Evolutionary conservation across 2,797 vertebrate genomes (phyloP).

Genomic region (Dipus sagitta): DNA sequence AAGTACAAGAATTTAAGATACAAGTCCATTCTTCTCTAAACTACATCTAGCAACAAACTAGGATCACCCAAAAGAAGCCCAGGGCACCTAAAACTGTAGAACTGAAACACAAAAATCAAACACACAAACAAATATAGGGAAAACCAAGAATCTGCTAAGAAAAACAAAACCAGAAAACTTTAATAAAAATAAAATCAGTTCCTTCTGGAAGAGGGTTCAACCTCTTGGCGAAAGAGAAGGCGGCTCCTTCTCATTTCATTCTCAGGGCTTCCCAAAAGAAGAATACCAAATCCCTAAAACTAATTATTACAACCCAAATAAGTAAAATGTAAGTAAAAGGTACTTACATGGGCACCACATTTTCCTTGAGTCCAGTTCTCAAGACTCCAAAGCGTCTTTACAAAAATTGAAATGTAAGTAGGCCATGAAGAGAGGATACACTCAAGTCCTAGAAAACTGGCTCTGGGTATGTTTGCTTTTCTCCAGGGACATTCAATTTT

Average conservation of each 20-base stretch:
- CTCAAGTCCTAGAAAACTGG: not conserved
- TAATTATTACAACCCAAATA: not conserved
- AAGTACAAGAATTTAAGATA: not conserved
- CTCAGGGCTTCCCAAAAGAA: slow-evolving; percentile 24
- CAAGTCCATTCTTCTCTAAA: not conserved
- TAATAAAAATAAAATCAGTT: slow-evolving; percentile 52
- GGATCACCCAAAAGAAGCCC: slow-evolving; percentile 31
- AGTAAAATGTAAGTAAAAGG: not conserved
- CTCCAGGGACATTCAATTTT: slow-evolving; percentile 43
- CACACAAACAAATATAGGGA: not conserved
- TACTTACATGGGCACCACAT: not conserved
- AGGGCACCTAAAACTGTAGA: slow-evolving; percentile 43
- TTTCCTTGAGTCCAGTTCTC: slow-evolving; percentile 1
- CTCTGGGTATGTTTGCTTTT: slow-evolving; percentile 8
- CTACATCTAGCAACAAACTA: slow-evolving; percentile 14
- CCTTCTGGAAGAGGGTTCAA: slow-evolving; percentile 7
- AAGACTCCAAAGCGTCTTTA: slow-evolving; percentile 48
- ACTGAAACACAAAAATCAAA: slow-evolving; percentile 64
- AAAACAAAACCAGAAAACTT: slow-evolving; percentile 21
- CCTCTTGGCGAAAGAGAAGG: not conserved
- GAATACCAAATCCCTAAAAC: not conserved
- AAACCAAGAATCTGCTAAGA: slow-evolving; percentile 49
- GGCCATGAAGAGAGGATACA: not conserved
- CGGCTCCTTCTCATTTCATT: not conserved
- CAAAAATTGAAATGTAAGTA: not conserved